Evolutionary conservation across 1,140 invertebrate genomes (phyloP), one percentile per base, ranked within the genome.

Genomic region (Galleria mellonella): DNA sequence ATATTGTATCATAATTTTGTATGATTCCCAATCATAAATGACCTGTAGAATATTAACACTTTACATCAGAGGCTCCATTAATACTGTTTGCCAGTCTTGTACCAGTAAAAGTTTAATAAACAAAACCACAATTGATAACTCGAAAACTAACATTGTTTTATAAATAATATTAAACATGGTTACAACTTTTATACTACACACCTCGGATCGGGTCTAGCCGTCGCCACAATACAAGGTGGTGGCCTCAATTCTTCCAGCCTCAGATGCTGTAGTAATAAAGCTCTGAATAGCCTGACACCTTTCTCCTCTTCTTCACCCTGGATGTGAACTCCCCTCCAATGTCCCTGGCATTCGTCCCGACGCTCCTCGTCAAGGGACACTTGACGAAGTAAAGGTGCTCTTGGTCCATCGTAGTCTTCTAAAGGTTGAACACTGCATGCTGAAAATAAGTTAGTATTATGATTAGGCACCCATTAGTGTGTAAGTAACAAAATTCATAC

Each of bases 301-400:
- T 62, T 70, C 43, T 83, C 78, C 31, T 81, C 76, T 32, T 85
- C 82, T 9, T 79, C 78, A 0, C 78, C 78, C 32, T 71, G 66
- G 0, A 83, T 49, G 13, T 77, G 66, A 0, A 71, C 60, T 0
- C 78, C 76, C 40, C 68, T 57, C 81, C 81, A 85, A 47, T 84
- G 81, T 0, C 81, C 81, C 32, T 69, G 78, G 38, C 81, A 84
- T 43, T 83, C 78, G 45, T 84, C 81, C 4, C 69, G 62, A 6
- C 81, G 54, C 27, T 85, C 81, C 32, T 85, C 81, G 45, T 85
- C 81, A 23, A 85, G 47, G 2, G 81, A 85, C 0, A 85, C 75
- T 48, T 84, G 81, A 0, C 82, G 65, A 0, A 65, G 62, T 0
- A 85, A 54, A 0, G 82, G 82, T 7, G 77, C 78, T 42, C 82